Conservation (phyloP, 35 echinoderm and acorn worm genomes). For the Anneissia japonica region DNA sequence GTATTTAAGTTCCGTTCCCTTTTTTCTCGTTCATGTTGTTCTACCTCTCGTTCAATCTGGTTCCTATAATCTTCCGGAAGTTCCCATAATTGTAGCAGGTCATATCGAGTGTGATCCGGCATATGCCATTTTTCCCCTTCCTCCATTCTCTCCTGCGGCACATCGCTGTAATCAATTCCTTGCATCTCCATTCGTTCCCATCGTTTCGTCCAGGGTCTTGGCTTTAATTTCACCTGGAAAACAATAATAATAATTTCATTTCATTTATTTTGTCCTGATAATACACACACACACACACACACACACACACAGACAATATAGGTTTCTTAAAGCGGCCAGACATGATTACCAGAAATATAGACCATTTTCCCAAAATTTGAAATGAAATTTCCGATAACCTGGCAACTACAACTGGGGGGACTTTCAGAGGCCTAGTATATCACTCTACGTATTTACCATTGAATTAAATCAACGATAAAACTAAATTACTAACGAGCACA, state of each 20-base stretch:
- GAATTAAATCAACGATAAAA: too few relatives aligned
- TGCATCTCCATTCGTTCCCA: conserved; percentile 80
- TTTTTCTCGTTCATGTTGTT: background rate
- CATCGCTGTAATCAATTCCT: conserved; percentile 56
- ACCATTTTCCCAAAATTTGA: too few relatives aligned
- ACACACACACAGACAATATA: too few relatives aligned
- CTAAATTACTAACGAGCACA: too few relatives aligned
- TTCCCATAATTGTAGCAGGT: background rate
- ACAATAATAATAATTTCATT: background rate
- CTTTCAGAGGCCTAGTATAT: too few relatives aligned
- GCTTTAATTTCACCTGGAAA: conserved; percentile 86
- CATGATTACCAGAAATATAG: too few relatives aligned
- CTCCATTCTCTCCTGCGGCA: conserved; percentile 42
- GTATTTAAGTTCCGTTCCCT: background rate
- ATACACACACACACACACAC: too few relatives aligned
- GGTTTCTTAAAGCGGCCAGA: too few relatives aligned
- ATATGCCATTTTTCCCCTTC: conserved; percentile 28
- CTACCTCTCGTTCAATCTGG: background rate
- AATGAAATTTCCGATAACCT: too few relatives aligned
- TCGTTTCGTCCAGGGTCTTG: conserved; percentile 73
- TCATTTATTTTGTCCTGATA: background rate
- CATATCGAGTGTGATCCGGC: background rate
- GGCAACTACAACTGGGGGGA: too few relatives aligned
- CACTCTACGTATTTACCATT: too few relatives aligned
- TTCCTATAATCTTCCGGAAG: background rate